phyloP scores from a whole-genome alignment of 2,888 invertebrate species.

The Nipponacmea schrenckii region DNA sequence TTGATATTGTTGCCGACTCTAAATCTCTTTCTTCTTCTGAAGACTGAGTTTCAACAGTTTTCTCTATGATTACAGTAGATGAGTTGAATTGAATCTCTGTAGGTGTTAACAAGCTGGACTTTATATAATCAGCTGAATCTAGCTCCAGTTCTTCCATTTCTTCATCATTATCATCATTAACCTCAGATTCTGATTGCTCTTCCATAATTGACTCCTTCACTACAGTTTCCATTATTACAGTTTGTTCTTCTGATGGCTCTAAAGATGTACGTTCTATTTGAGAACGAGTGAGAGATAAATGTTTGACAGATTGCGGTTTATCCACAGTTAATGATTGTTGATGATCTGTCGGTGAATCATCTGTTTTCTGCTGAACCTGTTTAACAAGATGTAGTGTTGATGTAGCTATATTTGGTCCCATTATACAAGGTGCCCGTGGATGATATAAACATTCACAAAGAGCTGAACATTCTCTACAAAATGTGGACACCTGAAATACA shows the following conservation, averaged over 20 bases:
- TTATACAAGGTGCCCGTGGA: slow-evolving; percentile 40
- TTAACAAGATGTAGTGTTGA: neutral
- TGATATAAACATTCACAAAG: slow-evolving; percentile 37
- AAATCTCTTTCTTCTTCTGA: too few species aligned
- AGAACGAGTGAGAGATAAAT: neutral
- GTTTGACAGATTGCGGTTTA: neutral
- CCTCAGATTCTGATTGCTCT: slow-evolving; percentile 5
- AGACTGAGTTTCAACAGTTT: too few species aligned
- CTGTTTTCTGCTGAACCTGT: neutral
- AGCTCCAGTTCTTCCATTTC: too few species aligned
- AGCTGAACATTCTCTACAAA: slow-evolving; percentile 34
- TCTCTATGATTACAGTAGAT: too few species aligned
- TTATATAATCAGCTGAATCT: too few species aligned
- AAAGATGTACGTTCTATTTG: neutral
- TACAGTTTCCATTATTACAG: neutral
- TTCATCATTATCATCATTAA: slow-evolving; percentile 15
- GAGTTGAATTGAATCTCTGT: too few species aligned
- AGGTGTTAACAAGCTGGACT: too few species aligned
- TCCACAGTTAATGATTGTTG: neutral
- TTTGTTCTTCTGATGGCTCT: neutral
- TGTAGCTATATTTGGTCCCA: slow-evolving; percentile 10
- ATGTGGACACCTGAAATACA: slow-evolving; percentile 36
- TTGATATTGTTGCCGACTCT: too few species aligned
- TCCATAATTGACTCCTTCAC: neutral
- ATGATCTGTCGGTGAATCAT: neutral